These are phyloP conservation scores for Geotrupes spiniger DNA, from an alignment of 2,888 invertebrate genomes.

Conservation along the genomic window DNA sequence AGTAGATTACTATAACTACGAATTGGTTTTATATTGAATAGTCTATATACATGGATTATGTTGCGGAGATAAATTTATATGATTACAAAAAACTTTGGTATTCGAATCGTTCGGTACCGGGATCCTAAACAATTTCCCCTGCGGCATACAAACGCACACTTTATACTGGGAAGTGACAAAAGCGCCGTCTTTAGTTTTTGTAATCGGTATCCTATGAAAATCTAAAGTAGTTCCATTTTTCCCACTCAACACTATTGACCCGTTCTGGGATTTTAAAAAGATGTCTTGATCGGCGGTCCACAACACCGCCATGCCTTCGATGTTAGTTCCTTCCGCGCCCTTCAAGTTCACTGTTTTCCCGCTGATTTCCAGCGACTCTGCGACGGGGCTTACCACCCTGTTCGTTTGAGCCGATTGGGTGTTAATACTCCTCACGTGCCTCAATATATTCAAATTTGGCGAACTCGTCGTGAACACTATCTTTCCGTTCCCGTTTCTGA, in stretches of 20 bases:
- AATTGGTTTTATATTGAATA: too few species aligned
- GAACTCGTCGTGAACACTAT: slow-evolving; percentile 73
- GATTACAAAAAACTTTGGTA: slow-evolving; percentile 59
- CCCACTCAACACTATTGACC: slow-evolving; percentile 67
- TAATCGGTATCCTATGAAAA: slow-evolving; percentile 68
- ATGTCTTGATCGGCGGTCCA: slow-evolving; percentile 80
- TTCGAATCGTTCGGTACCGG: slow-evolving; percentile 62
- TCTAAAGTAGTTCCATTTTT: slow-evolving; percentile 71
- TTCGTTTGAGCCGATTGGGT: slow-evolving; percentile 68
- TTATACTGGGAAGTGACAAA: slow-evolving; percentile 67
- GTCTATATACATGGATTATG: slow-evolving; percentile 63
- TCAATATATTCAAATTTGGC: slow-evolving; percentile 69
- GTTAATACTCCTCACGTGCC: slow-evolving; percentile 62
- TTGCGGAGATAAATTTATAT: slow-evolving; percentile 59
- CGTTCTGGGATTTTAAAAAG: slow-evolving; percentile 71
- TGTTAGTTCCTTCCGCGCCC: slow-evolving; percentile 75
- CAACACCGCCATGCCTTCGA: slow-evolving; percentile 69
- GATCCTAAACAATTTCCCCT: slow-evolving; percentile 78
- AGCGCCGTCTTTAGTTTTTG: slow-evolving; percentile 49
- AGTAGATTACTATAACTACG: too few species aligned
- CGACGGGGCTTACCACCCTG: slow-evolving; percentile 70
- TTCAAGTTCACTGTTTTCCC: slow-evolving; percentile 65
- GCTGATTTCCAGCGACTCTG: slow-evolving; percentile 62
- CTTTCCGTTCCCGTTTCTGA: slow-evolving; percentile 61
- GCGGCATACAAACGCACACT: slow-evolving; percentile 87